Base-by-base conservation (phyloP, 37 sponge, comb jelly and placozoan genomes). In the Ephydatia muelleri region DNA sequence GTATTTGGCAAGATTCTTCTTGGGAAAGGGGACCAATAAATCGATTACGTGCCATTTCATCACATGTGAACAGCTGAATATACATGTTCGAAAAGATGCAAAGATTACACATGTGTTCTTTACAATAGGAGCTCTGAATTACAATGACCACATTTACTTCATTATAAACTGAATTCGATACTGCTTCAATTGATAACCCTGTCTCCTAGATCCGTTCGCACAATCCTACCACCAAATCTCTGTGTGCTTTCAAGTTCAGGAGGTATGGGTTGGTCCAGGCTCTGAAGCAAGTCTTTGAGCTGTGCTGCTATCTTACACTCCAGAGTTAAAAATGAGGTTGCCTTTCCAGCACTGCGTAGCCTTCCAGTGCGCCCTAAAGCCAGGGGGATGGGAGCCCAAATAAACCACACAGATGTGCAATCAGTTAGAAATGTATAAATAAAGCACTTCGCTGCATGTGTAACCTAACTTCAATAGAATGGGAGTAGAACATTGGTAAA, bases 1-100 rank as follows among this genome's bases (percentile, higher is more conserved):
- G 49, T 49, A 16, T 98, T 98, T 73, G 78, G 92, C 26, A 78
- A 92, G 76, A 68, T 89, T 22, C 81, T 95, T 48, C 32, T 87
- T 38, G 57, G 16, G 16, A 57, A 57, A 57, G 19, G 16, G 57
- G 19, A 57, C 57, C 57, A 19, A 21, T 57, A 21, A 13, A 57
- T 57, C 16, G 47, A 43, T 43, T 43, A 43, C 8, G 47, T 43
- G 47, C 1, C 9, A 19, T 57, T 57, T 21, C 57, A 16, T 11
- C 16, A 21, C 57, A 19, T 57, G 16, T 57, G 47, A 43, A 11
- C 47, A 43, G 8, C 47, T 43, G 6, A 43, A 43, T 43, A 43
- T 11, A 43, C 47, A 43, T 43, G 8, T 43, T 43, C 8, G 47
- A n/a, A n/a, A n/a, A n/a, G n/a, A n/a, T n/a, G n/a, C n/a, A n/a